phyloP scores from a whole-genome alignment of 64 coral and sea anemone genomes.

The Exaiptasia diaphana region DNA sequence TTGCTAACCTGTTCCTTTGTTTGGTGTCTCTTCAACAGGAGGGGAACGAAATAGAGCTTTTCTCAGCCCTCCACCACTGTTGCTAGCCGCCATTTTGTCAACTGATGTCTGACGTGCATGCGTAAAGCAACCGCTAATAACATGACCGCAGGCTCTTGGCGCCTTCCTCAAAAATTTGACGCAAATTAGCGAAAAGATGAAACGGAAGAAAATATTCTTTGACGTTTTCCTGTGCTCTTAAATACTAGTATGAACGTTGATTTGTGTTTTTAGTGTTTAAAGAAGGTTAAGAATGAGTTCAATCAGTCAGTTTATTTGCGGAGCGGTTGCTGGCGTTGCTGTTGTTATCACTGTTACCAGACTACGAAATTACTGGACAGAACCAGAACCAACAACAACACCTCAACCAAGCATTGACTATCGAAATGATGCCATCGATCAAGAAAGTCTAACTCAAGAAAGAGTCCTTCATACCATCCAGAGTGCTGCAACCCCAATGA shows the following conservation, averaged over 20 bases:
- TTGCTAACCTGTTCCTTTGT: neutral
- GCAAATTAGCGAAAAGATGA: neutral
- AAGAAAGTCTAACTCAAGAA: neutral
- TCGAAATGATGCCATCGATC: neutral
- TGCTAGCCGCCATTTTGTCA: constrained; percentile 69
- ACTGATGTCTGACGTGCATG: too few species aligned
- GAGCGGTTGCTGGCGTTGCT: constrained; percentile 72
- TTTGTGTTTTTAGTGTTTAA: too few species aligned
- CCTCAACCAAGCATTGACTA: neutral
- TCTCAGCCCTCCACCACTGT: constrained; percentile 31
- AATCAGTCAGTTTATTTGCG: constrained; percentile 60
- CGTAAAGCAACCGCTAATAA: constrained; percentile 15
- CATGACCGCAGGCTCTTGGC: constrained; percentile 23
- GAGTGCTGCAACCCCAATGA: constrained; percentile 70
- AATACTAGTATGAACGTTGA: too few species aligned
- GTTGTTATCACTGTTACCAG: constrained; percentile 52
- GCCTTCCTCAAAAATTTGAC: constrained; percentile 44
- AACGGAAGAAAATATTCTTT: neutral
- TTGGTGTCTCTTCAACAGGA: neutral
- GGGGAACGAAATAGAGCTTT: constrained; percentile 84
- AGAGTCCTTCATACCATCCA: constrained; percentile 35
- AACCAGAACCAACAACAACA: neutral
- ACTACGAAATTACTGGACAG: neutral
- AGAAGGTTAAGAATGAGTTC: constrained; percentile 47
- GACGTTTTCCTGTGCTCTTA: too few species aligned